These are phyloP conservation scores for Aramus guarauna DNA, from an alignment of 2,113 vertebrate genomes.

Conservation along the genomic window DNA sequence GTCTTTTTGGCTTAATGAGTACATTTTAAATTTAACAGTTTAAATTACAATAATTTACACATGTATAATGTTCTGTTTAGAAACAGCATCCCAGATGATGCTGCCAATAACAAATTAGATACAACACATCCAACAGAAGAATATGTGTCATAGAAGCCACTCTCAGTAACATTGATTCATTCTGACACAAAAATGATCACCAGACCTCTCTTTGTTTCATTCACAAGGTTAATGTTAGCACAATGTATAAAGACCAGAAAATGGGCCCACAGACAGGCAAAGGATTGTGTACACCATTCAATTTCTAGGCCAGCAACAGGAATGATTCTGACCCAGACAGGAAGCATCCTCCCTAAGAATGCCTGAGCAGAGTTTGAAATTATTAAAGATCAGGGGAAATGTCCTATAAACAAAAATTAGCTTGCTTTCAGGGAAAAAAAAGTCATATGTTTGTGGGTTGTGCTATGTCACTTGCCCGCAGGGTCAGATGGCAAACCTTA, in stretches of 20 bases:
- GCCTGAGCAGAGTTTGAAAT: not conserved
- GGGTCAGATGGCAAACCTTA: not conserved
- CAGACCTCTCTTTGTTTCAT: not conserved
- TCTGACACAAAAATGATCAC: not conserved
- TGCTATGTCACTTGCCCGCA: not conserved
- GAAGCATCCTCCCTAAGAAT: not conserved
- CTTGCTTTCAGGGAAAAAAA: not conserved
- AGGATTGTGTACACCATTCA: not conserved
- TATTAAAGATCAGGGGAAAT: rapidly evolving
- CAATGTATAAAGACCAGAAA: not conserved
- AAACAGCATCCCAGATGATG: not conserved
- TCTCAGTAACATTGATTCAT: not conserved
- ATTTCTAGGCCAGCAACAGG: not conserved
- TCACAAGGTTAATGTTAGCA: not conserved
- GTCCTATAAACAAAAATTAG: not conserved
- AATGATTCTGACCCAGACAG: not conserved
- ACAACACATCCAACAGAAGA: not conserved
- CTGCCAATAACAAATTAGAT: not conserved
- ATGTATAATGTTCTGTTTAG: not conserved
- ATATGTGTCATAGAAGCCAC: not conserved
- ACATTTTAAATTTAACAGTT: not conserved
- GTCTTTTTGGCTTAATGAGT: not conserved
- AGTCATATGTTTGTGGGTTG: rapidly evolving
- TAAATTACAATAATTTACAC: not conserved
- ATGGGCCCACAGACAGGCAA: rapidly evolving